Percentiles rank a stretch among this genome's conserved stretches.
These are phyloP conservation scores for Rousettus madagascariensis DNA, from an alignment of 2,797 vertebrate species.

Conservation along the genomic window DNA sequence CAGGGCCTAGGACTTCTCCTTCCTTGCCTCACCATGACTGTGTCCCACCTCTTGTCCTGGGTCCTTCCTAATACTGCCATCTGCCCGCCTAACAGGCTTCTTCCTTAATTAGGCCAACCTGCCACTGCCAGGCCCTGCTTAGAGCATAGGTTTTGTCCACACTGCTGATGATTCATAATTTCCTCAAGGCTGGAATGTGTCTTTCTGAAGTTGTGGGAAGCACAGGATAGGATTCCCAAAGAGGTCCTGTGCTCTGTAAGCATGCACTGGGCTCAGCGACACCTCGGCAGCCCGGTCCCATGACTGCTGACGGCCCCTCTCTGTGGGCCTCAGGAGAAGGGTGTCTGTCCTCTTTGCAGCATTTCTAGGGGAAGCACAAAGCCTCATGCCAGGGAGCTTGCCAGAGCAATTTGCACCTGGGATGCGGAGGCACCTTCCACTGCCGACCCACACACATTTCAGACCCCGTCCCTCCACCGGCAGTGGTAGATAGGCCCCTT, in stretches of 20 bases:
- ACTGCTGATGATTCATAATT: neutral
- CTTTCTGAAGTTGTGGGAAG: neutral
- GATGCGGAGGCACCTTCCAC: fast-evolving
- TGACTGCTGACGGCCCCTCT: neutral
- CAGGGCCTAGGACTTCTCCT: neutral
- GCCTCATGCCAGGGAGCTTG: neutral
- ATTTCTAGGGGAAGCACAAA: neutral
- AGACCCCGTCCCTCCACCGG: neutral
- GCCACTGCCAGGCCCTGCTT: neutral
- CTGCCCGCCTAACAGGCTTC: neutral
- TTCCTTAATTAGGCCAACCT: neutral
- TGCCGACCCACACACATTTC: too few relatives aligned
- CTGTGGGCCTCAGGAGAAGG: neutral
- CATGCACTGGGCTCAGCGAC: neutral
- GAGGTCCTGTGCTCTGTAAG: neutral
- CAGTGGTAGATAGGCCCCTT: neutral
- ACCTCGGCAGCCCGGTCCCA: neutral
- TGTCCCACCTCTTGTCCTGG: neutral
- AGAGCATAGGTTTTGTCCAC: neutral
- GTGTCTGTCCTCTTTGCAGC: neutral
- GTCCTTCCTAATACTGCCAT: neutral
- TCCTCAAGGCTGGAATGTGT: neutral
- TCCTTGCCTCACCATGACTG: neutral
- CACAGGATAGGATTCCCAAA: neutral
- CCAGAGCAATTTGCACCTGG: too few relatives aligned